phyloP scores from a whole-genome alignment of 2,113 vertebrate species.

The Equus quagga region DNA sequence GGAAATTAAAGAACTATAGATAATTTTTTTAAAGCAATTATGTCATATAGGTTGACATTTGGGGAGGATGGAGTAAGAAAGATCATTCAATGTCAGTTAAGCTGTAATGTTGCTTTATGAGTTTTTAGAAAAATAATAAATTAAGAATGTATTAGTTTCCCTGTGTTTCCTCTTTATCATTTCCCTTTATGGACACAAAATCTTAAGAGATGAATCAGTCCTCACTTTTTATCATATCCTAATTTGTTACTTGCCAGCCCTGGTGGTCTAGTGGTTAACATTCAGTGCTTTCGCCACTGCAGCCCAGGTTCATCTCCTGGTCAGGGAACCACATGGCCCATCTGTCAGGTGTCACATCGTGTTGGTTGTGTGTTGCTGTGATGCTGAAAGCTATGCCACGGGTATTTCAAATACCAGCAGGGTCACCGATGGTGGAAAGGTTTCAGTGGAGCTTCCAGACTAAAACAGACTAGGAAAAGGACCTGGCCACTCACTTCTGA shows the following conservation, averaged over 20 bases:
- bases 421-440: too few species aligned
- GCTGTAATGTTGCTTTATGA: constrained; percentile 19
- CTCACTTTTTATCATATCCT: neutral
- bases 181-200: neutral
- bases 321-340: too few species aligned
- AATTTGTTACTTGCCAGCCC: neutral
- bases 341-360: too few species aligned
- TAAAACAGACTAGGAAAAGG: too few species aligned
- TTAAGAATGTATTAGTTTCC: neutral
- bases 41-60: constrained; percentile 5
- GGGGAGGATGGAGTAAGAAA: constrained; percentile 50
- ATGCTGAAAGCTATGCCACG: too few species aligned
- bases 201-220: neutral
- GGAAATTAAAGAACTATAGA: constrained; percentile 64
- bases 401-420: too few species aligned
- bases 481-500: too few species aligned
- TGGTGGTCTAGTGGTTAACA: too few species aligned
- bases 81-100: constrained; percentile 42
- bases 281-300: too few species aligned
- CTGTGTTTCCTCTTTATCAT: constrained; percentile 8
- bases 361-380: too few species aligned
- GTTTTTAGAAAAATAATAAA: constrained; percentile 54
- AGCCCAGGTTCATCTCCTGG: too few species aligned
- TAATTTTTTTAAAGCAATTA: constrained; percentile 59
- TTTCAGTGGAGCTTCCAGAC: too few species aligned